A percentile compares a stretch with the other conserved stretches of the same genome.
These are phyloP conservation scores for Blastomussa wellsi DNA, from an alignment of 92 coral and sea anemone genomes.

Conservation along the genomic window DNA sequence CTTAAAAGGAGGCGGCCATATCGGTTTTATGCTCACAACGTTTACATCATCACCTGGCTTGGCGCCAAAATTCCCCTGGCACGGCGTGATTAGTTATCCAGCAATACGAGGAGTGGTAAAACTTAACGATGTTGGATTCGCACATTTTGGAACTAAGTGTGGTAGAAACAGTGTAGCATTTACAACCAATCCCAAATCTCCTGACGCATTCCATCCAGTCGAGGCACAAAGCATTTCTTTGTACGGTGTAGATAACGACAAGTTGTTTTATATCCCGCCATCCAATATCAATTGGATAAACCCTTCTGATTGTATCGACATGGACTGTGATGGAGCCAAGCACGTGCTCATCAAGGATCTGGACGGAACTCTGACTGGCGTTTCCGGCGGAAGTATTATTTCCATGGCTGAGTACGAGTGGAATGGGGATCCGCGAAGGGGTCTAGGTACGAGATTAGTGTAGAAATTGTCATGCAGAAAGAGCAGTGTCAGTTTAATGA, in stretches of 20 bases:
- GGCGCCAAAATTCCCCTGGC: conserved; percentile 87
- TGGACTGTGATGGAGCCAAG: conserved; percentile 90
- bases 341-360: conserved; percentile 77
- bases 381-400: conserved; percentile 68
- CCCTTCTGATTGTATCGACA: conserved; percentile 93
- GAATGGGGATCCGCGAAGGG: conserved; percentile 85
- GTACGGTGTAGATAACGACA: conserved; percentile 52
- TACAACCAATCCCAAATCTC: conserved; percentile 69
- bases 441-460: conserved; percentile 59
- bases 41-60: conserved; percentile 61
- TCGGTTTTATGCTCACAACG: conserved; percentile 72
- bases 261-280: conserved; percentile 56
- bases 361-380: conserved; percentile 84
- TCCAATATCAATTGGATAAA: conserved; percentile 68
- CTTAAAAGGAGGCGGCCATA: conserved; percentile 67
- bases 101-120: conserved; percentile 78
- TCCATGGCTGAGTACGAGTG: conserved; percentile 90
- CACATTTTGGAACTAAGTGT: conserved; percentile 71
- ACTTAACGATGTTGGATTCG: conserved; percentile 63
- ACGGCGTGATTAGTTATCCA: conserved; percentile 52
- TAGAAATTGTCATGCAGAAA: background rate
- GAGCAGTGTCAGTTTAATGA: too few species aligned
- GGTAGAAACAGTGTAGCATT: conserved; percentile 67
- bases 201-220: conserved; percentile 83
- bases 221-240: conserved; percentile 39